Evolutionary conservation across 2,113 vertebrate species (phyloP).

Genomic region (Brachypodius melanocephalos): DNA sequence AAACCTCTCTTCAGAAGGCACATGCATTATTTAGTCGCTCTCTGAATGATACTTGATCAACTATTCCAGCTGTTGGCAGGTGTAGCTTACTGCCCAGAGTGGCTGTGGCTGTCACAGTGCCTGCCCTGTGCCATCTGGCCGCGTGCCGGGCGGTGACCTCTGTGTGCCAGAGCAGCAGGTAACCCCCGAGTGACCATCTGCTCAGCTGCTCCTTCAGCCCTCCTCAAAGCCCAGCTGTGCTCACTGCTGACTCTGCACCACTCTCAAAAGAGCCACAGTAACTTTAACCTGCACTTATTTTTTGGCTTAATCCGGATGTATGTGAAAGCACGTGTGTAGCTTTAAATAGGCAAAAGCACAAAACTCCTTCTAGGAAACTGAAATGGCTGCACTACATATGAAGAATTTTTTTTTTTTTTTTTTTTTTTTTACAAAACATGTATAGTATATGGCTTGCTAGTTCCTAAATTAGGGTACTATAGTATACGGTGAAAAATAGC

Average conservation of each 20-base stretch:
- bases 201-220: not conserved
- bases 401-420: not conserved
- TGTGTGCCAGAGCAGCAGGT: slow-evolving; percentile 55
- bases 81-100: slow-evolving; percentile 45
- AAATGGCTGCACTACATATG: not conserved
- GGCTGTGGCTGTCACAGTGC: not conserved
- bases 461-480: not conserved
- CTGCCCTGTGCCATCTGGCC: slow-evolving; percentile 63
- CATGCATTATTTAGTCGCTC: not conserved
- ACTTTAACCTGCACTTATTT: not conserved
- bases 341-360: not conserved
- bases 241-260: not conserved
- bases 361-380: not conserved
- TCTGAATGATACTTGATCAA: not conserved
- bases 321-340: not conserved
- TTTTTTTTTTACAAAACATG: not conserved
- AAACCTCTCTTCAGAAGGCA: not conserved
- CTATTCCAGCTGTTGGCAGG: slow-evolving; percentile 65
- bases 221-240: not conserved
- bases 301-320: accelerated
- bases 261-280: not conserved
- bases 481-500: not conserved
- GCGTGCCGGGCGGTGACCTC: not conserved
- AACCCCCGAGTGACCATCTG: slow-evolving; percentile 65
- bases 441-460: not conserved